Percentiles rank a stretch among this genome's conserved stretches.
These are phyloP conservation scores for Cosmia pyralina DNA, from an alignment of 2,888 invertebrate genomes.

Conservation along the genomic window DNA sequence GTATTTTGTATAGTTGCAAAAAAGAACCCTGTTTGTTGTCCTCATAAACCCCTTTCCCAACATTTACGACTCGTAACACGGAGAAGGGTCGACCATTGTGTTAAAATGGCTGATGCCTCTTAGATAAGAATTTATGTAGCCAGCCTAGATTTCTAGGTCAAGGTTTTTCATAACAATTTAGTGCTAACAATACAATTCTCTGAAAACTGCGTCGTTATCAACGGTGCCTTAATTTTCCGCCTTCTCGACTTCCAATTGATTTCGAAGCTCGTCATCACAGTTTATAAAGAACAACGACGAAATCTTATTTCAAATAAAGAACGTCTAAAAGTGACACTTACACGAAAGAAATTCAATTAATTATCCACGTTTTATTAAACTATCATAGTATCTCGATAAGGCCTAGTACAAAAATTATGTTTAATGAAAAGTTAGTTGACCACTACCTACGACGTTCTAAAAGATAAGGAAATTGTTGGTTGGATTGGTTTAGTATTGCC, in stretches of 20 bases:
- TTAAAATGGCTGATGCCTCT: background rate
- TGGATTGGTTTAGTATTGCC: too few species aligned
- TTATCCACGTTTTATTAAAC: too few species aligned
- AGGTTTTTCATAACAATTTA: slow-evolving; percentile 17
- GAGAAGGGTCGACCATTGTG: background rate
- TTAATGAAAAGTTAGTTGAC: too few species aligned
- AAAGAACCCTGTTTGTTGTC: background rate
- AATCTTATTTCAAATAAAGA: too few species aligned
- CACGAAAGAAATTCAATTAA: too few species aligned
- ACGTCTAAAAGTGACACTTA: too few species aligned
- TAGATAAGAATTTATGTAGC: slow-evolving; percentile 6
- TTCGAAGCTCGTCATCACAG: background rate
- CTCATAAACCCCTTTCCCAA: slow-evolving; percentile 8
- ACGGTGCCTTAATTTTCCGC: slow-evolving; percentile 35
- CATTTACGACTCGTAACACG: slow-evolving; percentile 1
- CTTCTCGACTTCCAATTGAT: slow-evolving; percentile 13
- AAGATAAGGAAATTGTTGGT: too few species aligned
- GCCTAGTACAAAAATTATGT: too few species aligned
- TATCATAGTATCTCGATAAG: too few species aligned
- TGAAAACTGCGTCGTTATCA: slow-evolving; percentile 7
- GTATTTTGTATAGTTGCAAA: background rate
- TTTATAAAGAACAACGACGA: too few species aligned
- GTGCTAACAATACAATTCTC: slow-evolving; percentile 24
- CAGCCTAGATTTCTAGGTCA: slow-evolving; percentile 6
- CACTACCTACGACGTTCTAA: too few species aligned